Evolutionary conservation across 2,888 invertebrate species (phyloP).

Genomic region (Diarsia mendica): DNA sequence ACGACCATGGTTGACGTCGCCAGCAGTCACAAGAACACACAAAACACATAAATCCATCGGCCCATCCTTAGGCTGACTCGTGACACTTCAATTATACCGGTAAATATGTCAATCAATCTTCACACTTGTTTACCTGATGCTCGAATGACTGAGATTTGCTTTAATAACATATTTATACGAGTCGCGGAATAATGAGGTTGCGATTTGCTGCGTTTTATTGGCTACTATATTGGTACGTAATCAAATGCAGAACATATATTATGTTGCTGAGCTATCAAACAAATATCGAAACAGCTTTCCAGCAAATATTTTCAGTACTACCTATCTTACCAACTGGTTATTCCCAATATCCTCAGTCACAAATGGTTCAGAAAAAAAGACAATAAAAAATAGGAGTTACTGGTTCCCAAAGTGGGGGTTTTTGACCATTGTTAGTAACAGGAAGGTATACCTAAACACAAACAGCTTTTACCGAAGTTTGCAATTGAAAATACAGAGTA

Average conservation of each 20-base stretch:
- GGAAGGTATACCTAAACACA: background rate
- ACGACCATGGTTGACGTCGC: constrained; percentile 71
- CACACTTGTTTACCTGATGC: constrained; percentile 50
- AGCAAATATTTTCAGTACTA: background rate
- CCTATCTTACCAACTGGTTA: background rate
- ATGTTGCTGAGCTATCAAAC: background rate
- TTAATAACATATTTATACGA: constrained; percentile 25
- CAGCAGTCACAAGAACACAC: constrained; percentile 75
- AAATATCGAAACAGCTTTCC: background rate
- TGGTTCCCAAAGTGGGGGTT: constrained; percentile 1
- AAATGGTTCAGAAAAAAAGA: constrained; percentile 1
- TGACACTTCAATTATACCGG: constrained; percentile 84
- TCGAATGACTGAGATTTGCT: constrained; percentile 32
- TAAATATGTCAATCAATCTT: constrained; percentile 84
- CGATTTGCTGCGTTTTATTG: constrained; percentile 8
- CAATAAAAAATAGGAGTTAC: background rate
- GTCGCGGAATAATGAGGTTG: constrained; percentile 12
- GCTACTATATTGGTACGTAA: background rate
- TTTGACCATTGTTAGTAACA: background rate
- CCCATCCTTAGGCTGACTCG: constrained; percentile 74
- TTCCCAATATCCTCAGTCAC: background rate
- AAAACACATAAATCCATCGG: constrained; percentile 77
- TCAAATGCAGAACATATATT: background rate
- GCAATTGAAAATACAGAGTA: background rate
- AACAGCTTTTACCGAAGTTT: background rate